These are phyloP conservation scores for Hemistola chrysoprasaria DNA, from an alignment of 2,888 invertebrate species.

Conservation along the genomic window DNA sequence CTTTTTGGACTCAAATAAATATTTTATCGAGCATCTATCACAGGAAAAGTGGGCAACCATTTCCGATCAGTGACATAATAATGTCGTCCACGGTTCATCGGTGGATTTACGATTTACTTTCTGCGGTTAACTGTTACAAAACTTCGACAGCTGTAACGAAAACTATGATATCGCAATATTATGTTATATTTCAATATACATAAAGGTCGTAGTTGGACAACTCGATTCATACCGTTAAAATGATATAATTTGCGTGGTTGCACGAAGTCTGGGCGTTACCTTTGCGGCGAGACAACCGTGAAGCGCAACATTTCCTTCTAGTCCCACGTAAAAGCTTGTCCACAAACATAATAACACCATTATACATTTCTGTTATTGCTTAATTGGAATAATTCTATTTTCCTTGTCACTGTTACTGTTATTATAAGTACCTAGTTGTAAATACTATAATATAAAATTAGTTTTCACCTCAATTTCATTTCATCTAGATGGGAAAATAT, in stretches of 20 bases:
- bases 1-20: too few species aligned
- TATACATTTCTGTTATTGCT: constrained; percentile 1
- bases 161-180: constrained; percentile 15
- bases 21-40: neutral
- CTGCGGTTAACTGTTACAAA: constrained; percentile 57
- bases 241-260: constrained; percentile 62
- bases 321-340: constrained; percentile 30
- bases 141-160: constrained; percentile 32
- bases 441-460: too few species aligned
- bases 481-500: too few species aligned
- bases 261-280: constrained; percentile 43
- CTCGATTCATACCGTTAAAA: constrained; percentile 40
- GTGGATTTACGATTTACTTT: constrained; percentile 60
- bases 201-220: constrained; percentile 30
- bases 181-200: constrained; percentile 14
- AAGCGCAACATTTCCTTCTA: constrained; percentile 38
- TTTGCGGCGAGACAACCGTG: constrained; percentile 45
- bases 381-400: constrained; percentile 13
- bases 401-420: neutral
- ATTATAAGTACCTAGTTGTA: neutral
- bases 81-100: constrained; percentile 41
- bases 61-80: constrained; percentile 53
- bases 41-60: constrained; percentile 37
- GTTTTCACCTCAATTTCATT: too few species aligned
- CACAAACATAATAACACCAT: constrained; percentile 18